phyloP scores from a whole-genome alignment of 1,140 invertebrate species.

The Danaus melanippus region DNA sequence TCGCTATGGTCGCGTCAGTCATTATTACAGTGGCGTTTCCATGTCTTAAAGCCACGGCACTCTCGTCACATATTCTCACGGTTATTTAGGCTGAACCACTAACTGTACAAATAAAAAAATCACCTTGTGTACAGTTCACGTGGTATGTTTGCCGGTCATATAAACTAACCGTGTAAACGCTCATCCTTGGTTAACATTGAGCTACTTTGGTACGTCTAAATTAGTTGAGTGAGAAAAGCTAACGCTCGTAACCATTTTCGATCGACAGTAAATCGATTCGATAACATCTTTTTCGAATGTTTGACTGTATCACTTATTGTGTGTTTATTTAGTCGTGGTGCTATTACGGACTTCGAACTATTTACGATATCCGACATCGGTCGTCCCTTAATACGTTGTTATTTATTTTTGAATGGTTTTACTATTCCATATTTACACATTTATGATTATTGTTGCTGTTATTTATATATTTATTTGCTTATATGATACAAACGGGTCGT shows the following conservation, averaged over 20 bases:
- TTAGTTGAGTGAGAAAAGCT: conserved; percentile 68
- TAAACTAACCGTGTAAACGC: conserved; percentile 53
- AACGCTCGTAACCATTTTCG: conserved; percentile 56
- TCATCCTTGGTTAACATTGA: conserved; percentile 58
- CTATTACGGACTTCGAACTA: conserved; percentile 46
- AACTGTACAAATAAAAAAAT: conserved; percentile 65
- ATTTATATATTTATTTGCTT: conserved; percentile 35
- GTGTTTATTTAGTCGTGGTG: conserved; percentile 46
- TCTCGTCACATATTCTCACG: conserved; percentile 52
- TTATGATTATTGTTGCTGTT: conserved; percentile 34
- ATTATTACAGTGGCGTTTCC: conserved; percentile 40
- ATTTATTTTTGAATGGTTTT: conserved; percentile 46
- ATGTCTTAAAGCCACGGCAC: conserved; percentile 28
- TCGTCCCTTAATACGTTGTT: conserved; percentile 40
- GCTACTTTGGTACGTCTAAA: conserved; percentile 68
- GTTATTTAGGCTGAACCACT: conserved; percentile 59
- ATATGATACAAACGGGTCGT: conserved; percentile 23
- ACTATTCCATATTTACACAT: conserved; percentile 41
- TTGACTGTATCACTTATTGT: conserved; percentile 54
- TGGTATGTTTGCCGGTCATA: conserved; percentile 57
- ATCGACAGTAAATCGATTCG: conserved; percentile 59
- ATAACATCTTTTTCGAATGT: conserved; percentile 61
- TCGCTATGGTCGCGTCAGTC: conserved; percentile 35
- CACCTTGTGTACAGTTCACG: conserved; percentile 67
- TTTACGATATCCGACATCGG: conserved; percentile 45